phyloP scores from a whole-genome alignment of 2,797 vertebrate species.

The Acipenser ruthenus region DNA sequence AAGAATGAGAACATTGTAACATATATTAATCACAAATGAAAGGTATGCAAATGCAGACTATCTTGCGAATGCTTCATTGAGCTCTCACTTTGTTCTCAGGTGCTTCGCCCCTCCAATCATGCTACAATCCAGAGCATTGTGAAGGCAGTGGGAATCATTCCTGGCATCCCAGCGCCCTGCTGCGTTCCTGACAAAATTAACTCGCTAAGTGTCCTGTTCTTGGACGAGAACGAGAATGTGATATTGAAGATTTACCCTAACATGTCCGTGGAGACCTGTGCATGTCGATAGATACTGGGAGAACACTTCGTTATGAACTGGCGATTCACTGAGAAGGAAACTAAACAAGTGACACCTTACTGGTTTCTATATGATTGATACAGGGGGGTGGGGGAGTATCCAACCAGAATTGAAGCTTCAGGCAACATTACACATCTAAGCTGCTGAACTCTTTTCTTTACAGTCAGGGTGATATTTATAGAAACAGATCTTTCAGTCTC shows the following conservation, averaged over 20 bases:
- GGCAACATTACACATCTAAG: background rate
- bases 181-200: constrained; percentile 90
- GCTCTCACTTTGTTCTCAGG: constrained; percentile 40
- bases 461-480: background rate
- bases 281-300: constrained; percentile 67
- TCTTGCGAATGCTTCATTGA: no score
- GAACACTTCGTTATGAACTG: background rate
- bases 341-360: background rate
- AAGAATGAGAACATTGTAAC: no score
- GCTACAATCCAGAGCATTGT: constrained; percentile 97
- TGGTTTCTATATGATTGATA: background rate
- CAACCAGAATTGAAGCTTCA: background rate
- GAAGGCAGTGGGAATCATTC: constrained; percentile 84
- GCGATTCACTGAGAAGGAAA: background rate
- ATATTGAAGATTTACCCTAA: constrained; percentile 88
- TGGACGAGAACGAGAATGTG: constrained; percentile 78
- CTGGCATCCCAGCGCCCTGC: constrained; percentile 86
- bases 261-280: constrained; percentile 88
- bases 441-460: background rate
- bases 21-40: no score
- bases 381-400: background rate
- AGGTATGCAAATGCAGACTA: no score
- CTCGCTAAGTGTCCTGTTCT: constrained; percentile 79
- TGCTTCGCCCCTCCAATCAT: constrained; percentile 85
- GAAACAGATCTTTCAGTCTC: no score